Conservation (phyloP, 2,113 vertebrate genomes). For the Rhineura floridana region DNA sequence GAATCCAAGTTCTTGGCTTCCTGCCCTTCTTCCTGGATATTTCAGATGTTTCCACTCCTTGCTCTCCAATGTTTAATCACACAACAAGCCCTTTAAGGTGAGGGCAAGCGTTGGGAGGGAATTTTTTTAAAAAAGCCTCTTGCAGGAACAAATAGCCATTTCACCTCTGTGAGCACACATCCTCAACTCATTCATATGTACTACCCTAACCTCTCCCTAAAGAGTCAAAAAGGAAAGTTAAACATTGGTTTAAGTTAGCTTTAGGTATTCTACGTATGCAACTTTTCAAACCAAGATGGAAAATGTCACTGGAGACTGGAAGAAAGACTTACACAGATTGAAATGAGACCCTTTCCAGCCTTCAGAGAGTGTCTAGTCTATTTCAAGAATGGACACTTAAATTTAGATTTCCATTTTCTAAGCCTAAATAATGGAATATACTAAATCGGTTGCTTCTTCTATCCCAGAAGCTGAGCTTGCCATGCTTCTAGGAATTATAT, state of each 20-base stretch:
- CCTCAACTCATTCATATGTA: conserved; percentile 26
- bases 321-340: conserved; percentile 41
- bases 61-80: conserved; percentile 43
- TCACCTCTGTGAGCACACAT: background rate
- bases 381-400: conserved; percentile 42
- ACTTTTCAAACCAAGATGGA: conserved; percentile 34
- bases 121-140: background rate
- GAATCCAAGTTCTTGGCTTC: conserved; percentile 38
- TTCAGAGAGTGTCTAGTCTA: conserved; percentile 66
- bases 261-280: conserved; percentile 15
- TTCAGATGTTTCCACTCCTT: conserved; percentile 30
- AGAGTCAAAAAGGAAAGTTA: conserved; percentile 48
- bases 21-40: conserved; percentile 48
- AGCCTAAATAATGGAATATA: conserved; percentile 38
- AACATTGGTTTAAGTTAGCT: conserved; percentile 51
- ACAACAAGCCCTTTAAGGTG: conserved; percentile 22
- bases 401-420: conserved; percentile 65
- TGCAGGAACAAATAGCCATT: background rate
- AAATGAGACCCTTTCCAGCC: conserved; percentile 51
- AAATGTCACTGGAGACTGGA: conserved; percentile 52
- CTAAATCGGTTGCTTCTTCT: background rate
- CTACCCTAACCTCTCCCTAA: conserved; percentile 28
- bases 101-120: background rate
- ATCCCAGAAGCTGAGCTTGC: background rate
- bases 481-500: conserved; percentile 5